phyloP scores from a whole-genome alignment of 1,140 invertebrate species.

The Aphelinus certus region DNA sequence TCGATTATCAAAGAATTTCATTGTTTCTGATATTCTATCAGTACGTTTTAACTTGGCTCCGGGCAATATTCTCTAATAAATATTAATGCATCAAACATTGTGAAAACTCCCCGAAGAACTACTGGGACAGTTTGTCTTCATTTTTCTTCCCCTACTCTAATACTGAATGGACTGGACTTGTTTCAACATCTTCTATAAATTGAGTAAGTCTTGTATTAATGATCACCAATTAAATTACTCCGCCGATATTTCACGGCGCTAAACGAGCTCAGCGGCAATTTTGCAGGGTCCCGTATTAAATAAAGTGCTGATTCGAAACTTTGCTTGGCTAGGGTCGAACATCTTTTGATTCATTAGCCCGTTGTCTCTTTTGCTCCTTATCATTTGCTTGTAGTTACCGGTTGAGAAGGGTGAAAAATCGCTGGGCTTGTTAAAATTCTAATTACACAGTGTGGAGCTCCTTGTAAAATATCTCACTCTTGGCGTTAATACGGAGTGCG shows the following conservation, averaged over 20 bases:
- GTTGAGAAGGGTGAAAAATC: constrained; percentile 12
- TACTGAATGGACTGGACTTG: neutral
- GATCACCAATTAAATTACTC: constrained; percentile 11
- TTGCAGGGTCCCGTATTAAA: constrained; percentile 6
- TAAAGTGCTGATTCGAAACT: constrained; percentile 18
- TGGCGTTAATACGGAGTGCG: constrained; percentile 3
- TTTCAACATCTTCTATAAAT: neutral
- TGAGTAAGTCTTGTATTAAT: neutral
- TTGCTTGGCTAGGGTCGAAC: neutral
- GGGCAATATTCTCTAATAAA: too few relatives aligned
- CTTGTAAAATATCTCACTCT: constrained; percentile 4
- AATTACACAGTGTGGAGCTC: neutral
- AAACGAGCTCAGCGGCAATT: neutral
- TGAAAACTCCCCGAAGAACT: too few relatives aligned
- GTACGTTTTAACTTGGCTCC: too few relatives aligned
- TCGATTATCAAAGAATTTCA: too few relatives aligned
- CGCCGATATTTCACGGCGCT: neutral
- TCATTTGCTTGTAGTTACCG: neutral
- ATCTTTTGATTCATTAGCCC: constrained; percentile 31
- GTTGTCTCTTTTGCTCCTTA: neutral
- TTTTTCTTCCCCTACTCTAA: too few relatives aligned
- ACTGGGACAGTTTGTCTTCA: too few relatives aligned
- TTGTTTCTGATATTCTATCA: too few relatives aligned
- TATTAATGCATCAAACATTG: too few relatives aligned
- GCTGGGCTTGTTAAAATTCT: constrained; percentile 26